Evolutionary conservation across 2,888 invertebrate genomes (phyloP).

Genomic region (Heliconius erato): DNA sequence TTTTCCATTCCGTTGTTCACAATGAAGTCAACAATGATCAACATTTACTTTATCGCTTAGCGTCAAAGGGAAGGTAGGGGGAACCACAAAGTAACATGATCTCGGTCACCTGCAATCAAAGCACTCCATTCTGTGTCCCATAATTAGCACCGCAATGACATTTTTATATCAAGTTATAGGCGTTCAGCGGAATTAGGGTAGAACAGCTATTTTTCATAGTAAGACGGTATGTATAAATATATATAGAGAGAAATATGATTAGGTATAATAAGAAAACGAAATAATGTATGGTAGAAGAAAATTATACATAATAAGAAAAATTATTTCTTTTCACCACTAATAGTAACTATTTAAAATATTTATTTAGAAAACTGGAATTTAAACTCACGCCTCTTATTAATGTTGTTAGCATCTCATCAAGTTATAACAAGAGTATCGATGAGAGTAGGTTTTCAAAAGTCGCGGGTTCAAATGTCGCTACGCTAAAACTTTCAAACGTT

Average conservation of each 20-base stretch:
- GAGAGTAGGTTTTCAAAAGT: neutral
- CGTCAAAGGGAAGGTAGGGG: conserved; percentile 26
- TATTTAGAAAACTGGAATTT: no score
- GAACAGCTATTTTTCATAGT: neutral
- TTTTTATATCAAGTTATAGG: conserved; percentile 49
- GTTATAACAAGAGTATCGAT: no score
- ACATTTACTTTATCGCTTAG: conserved; percentile 32
- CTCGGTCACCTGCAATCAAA: conserved; percentile 57
- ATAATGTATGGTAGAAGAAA: no score
- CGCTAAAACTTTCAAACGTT: no score
- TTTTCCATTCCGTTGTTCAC: conserved; percentile 5
- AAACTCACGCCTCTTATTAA: no score
- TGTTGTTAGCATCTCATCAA: no score
- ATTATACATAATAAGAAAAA: no score
- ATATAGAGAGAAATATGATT: no score
- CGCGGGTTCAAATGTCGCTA: neutral
- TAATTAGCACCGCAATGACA: conserved; percentile 60
- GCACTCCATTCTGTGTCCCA: conserved; percentile 53
- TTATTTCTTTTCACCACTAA: no score
- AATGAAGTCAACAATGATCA: conserved; percentile 17
- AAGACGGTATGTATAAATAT: no score
- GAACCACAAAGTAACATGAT: conserved; percentile 39
- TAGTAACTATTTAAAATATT: no score
- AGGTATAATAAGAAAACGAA: no score
- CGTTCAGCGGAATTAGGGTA: conserved; percentile 9